phyloP scores from a whole-genome alignment of 2,888 invertebrate species.

The Rhagonycha lutea region DNA sequence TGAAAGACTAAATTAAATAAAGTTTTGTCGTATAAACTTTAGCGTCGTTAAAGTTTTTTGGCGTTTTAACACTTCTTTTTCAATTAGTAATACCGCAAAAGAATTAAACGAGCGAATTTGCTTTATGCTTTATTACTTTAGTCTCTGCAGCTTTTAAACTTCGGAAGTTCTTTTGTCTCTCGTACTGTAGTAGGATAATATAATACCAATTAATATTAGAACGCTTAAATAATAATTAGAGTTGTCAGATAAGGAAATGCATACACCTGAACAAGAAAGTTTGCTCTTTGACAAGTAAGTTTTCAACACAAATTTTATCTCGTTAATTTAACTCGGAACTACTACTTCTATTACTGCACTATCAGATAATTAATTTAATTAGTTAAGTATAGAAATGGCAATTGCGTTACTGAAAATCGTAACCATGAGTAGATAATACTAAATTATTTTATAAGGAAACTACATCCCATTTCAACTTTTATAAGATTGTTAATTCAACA shows the following conservation, averaged over 20 bases:
- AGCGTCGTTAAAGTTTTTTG: neutral
- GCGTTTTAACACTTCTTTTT: neutral
- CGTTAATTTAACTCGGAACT: neutral
- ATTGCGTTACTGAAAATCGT: neutral
- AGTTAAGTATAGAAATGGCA: neutral
- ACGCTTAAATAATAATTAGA: slow-evolving; percentile 20
- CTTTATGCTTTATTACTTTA: neutral
- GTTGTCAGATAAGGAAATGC: slow-evolving; percentile 11
- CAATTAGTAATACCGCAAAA: neutral
- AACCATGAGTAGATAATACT: neutral
- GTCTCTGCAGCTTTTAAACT: slow-evolving; percentile 5
- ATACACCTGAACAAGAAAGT: slow-evolving; percentile 19
- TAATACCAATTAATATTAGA: slow-evolving; percentile 24
- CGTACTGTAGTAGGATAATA: slow-evolving; percentile 5
- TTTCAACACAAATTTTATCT: slow-evolving; percentile 13
- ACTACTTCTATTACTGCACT: neutral
- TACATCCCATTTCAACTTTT: too few species aligned
- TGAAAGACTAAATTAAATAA: neutral
- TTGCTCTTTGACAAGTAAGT: slow-evolving; percentile 15
- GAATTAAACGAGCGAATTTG: neutral
- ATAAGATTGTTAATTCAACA: too few species aligned
- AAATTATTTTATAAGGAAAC: neutral
- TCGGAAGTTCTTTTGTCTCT: slow-evolving; percentile 16
- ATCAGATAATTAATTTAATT: neutral
- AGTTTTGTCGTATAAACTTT: neutral